phyloP scores from a whole-genome alignment of 2,113 vertebrate genomes.

The Athene noctua region DNA sequence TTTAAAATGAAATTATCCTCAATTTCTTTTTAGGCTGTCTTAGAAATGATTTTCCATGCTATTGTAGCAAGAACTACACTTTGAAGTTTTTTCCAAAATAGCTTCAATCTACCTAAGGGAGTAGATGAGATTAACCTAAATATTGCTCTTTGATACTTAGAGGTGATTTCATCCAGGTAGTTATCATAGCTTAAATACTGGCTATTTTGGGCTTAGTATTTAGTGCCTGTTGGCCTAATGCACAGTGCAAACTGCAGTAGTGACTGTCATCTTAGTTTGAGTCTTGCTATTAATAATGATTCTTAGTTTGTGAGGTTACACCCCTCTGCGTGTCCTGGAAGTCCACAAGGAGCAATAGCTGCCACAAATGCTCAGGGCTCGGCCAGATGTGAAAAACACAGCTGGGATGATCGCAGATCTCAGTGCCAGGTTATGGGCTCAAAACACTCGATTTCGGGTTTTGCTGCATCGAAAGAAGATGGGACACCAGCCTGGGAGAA shows the following conservation, averaged over 20 bases:
- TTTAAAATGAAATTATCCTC: neutral
- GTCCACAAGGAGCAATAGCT: neutral
- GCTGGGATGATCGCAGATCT: rapidly evolving
- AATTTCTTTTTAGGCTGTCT: neutral
- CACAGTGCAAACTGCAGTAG: neutral
- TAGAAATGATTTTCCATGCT: neutral
- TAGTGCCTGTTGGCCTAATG: neutral
- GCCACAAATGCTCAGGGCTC: neutral
- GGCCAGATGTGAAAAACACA: rapidly evolving
- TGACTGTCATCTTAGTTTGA: neutral
- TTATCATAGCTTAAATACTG: neutral
- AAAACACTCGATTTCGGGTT: neutral
- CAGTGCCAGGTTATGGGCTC: neutral
- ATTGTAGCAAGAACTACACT: neutral
- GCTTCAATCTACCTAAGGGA: neutral
- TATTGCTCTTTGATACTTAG: neutral
- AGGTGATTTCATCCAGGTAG: neutral
- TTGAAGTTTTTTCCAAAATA: neutral
- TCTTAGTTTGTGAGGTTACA: neutral
- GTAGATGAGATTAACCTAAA: neutral
- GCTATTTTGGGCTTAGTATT: neutral
- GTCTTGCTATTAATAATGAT: neutral
- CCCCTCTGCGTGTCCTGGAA: neutral
- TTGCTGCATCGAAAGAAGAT: neutral
- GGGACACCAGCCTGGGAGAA: neutral